These are phyloP conservation scores for Pollenia labialis DNA, from an alignment of 2,888 invertebrate species.

Conservation along the genomic window DNA sequence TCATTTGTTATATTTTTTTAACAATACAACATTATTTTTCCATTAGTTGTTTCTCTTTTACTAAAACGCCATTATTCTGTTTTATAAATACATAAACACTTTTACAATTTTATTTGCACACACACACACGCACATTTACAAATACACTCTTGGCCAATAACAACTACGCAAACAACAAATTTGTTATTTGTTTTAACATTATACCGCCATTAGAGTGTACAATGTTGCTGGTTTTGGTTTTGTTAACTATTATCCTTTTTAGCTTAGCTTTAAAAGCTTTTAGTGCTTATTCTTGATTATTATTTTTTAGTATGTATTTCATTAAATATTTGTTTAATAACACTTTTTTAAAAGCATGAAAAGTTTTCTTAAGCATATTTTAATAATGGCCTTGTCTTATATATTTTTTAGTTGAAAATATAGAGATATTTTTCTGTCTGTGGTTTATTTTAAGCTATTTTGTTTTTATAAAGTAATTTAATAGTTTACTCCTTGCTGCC, in stretches of 20 bases:
- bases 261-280: slow-evolving; percentile 44
- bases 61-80: slow-evolving; percentile 69
- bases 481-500: not conserved
- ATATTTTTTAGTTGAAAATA: too few species aligned
- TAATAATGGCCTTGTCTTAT: not conserved
- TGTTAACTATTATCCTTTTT: slow-evolving; percentile 16
- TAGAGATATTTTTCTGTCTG: not conserved
- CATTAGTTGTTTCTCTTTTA: slow-evolving; percentile 55
- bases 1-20: slow-evolving; percentile 18
- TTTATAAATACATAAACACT: slow-evolving; percentile 47
- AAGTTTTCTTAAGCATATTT: not conserved
- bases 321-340: not conserved
- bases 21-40: slow-evolving; percentile 56
- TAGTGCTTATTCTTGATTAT: slow-evolving; percentile 10
- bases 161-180: not conserved
- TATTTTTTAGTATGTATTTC: not conserved
- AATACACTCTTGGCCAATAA: not conserved
- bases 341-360: not conserved
- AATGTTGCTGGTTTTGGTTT: slow-evolving; percentile 25
- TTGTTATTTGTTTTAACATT: slow-evolving; percentile 39
- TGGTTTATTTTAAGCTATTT: not conserved
- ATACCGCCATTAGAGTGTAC: slow-evolving; percentile 36
- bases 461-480: not conserved
- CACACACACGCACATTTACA: not conserved
- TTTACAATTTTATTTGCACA: slow-evolving; percentile 7